Evolutionary conservation across 2,113 vertebrate genomes (phyloP).

Genomic region (Corythaixoides concolor): DNA sequence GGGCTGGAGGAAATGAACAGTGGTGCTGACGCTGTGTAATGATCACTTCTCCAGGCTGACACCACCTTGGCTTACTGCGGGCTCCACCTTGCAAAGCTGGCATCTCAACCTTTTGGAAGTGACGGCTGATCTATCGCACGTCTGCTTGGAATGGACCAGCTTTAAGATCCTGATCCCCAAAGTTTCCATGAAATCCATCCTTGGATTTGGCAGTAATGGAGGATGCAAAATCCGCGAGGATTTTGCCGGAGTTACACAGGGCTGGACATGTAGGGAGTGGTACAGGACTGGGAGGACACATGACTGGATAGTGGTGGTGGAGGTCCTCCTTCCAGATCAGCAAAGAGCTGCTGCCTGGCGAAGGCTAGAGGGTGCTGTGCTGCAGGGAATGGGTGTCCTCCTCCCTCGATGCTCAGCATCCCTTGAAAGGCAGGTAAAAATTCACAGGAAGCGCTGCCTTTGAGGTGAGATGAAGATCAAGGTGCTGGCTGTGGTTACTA

Average conservation of each 20-base stretch:
- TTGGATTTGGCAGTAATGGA: neutral
- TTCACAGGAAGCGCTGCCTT: neutral
- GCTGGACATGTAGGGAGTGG: neutral
- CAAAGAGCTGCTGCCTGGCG: neutral
- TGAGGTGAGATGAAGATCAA: neutral
- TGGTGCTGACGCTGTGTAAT: neutral
- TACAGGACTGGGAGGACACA: neutral
- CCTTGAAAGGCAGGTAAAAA: neutral
- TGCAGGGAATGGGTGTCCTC: conserved; percentile 51
- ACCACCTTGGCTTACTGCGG: neutral
- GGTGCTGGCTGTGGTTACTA: neutral
- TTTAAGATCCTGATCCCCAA: neutral
- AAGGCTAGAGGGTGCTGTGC: conserved; percentile 70
- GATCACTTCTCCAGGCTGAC: neutral
- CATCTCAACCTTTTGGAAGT: neutral
- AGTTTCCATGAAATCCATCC: neutral
- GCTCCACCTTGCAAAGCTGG: neutral
- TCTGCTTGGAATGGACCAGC: neutral
- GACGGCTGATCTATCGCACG: fast-evolving
- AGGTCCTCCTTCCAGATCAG: neutral
- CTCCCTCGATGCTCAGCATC: neutral
- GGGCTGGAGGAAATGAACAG: neutral
- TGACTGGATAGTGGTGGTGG: neutral
- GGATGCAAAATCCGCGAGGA: neutral
- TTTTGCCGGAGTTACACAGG: neutral